Percentiles rank a stretch among this genome's conserved stretches.
These are phyloP conservation scores for Palloptera scutellata DNA, from an alignment of 2,888 invertebrate species.

Conservation along the genomic window DNA sequence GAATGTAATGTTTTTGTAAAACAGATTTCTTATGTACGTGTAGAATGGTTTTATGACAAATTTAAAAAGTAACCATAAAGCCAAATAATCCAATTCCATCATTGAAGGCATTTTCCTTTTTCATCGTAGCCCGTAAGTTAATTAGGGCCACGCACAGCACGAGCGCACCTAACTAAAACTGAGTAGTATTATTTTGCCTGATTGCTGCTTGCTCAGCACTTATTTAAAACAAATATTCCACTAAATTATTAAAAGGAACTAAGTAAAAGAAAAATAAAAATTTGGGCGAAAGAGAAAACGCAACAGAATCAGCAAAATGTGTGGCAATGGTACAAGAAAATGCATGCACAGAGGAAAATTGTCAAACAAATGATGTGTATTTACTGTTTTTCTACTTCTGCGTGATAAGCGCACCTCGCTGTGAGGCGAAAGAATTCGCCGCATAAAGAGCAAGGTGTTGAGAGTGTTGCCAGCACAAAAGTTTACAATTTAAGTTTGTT, in stretches of 20 bases:
- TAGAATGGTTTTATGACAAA: conserved; percentile 34
- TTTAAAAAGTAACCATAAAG: conserved; percentile 38
- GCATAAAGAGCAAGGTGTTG: too few relatives aligned
- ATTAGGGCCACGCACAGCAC: conserved; percentile 3
- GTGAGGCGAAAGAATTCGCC: neutral
- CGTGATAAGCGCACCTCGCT: conserved; percentile 22
- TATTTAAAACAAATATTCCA: neutral
- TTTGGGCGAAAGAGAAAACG: too few relatives aligned
- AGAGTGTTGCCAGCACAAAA: too few relatives aligned
- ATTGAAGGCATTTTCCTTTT: conserved; percentile 31
- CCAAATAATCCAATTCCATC: conserved; percentile 35
- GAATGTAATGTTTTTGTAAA: neutral
- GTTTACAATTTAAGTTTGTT: neutral
- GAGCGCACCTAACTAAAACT: neutral
- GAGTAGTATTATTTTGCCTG: neutral
- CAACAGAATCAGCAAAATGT: too few relatives aligned
- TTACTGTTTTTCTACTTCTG: conserved; percentile 16
- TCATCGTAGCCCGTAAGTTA: conserved; percentile 24
- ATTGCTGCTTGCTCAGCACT: neutral
- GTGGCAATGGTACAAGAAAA: too few relatives aligned
- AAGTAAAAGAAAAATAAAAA: too few relatives aligned
- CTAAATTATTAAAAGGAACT: too few relatives aligned
- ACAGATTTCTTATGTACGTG: neutral
- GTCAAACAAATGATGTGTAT: neutral
- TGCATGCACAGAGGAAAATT: too few relatives aligned